Evolutionary conservation across 2,888 invertebrate genomes (phyloP).

Genomic region (Oscheius sp.): DNA sequence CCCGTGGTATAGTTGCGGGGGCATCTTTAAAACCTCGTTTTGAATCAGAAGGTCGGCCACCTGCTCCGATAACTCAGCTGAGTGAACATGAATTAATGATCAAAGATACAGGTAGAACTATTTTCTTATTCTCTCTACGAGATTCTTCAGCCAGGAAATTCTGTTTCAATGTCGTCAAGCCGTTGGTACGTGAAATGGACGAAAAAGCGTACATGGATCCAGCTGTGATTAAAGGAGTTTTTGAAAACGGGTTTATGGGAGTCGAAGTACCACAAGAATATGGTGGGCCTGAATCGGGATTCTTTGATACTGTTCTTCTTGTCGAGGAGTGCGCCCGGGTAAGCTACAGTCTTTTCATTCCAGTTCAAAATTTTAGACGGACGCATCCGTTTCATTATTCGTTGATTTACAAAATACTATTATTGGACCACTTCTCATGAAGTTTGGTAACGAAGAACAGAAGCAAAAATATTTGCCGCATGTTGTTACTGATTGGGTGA

Average conservation of each 20-base stretch:
- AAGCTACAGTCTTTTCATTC: neutral
- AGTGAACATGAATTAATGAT: constrained; percentile 90
- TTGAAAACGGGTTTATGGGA: constrained; percentile 94
- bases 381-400: constrained; percentile 88
- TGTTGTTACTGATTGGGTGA: constrained; percentile 86
- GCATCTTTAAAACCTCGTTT: constrained; percentile 35
- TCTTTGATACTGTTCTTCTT: constrained; percentile 88
- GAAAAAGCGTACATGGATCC: constrained; percentile 85
- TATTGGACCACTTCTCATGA: constrained; percentile 86
- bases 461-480: constrained; percentile 89
- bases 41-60: constrained; percentile 40
- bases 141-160: constrained; percentile 84
- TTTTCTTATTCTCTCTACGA: neutral
- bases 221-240: constrained; percentile 80
- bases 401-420: constrained; percentile 96
- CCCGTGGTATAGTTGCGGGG: constrained; percentile 24
- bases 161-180: constrained; percentile 87
- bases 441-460: constrained; percentile 87
- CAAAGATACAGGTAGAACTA: constrained; percentile 87
- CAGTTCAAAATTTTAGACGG: constrained; percentile 77
- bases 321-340: constrained; percentile 90
- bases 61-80: constrained; percentile 82
- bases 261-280: constrained; percentile 88
- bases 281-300: constrained; percentile 84
- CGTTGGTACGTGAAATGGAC: constrained; percentile 92